Base-by-base conservation (phyloP, 2,113 vertebrate species). In the Dasyornis broadbenti region DNA sequence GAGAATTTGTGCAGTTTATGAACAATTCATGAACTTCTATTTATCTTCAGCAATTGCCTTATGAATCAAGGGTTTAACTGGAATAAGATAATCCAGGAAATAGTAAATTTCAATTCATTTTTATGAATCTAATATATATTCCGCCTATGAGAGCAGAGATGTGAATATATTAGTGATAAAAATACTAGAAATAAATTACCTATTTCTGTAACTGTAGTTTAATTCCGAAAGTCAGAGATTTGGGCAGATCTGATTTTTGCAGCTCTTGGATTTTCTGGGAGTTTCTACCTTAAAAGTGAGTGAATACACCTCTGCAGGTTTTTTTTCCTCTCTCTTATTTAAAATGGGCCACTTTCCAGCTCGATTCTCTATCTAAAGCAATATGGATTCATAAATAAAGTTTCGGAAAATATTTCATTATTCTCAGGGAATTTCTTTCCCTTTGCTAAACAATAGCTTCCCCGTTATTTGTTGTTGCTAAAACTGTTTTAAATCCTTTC, bases 1-100 rank as follows among this genome's bases (percentile, higher is more conserved):
- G 33, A 7, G 92, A 93, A 68, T 92, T 92, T 94, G 82, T 92
- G 83, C 86, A 68, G 65, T 95, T 96, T 63, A 95, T 95, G 92
- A 94, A 96, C 80, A 93, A 92, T 96, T 96, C 88, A 96, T 93
- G 82, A 95, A 84, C 90, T 90, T 95, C 76, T 94, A 86, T 90
- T 95, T 96, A 89, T 92, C 93, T 96, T 92, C 57, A 93, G 86
- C 88, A 93, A 97, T 89, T 95, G 90, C 94, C 33, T 94, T 94
- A 84, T 69, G 93, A 97, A 95, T 90, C 52, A 49, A 89, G 88
- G 85, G 69, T 89, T 96, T 96, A 93, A 82, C 85, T 90, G 92
- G 83, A 95, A 94, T 93, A 96, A 93, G 72, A 93, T 96, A 96
- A 95, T 96, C 90, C 88, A 94, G 86, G 90, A 95, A 96, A 93